phyloP scores from a whole-genome alignment of 2,888 invertebrate genomes.

The Stegophylla sp. region DNA sequence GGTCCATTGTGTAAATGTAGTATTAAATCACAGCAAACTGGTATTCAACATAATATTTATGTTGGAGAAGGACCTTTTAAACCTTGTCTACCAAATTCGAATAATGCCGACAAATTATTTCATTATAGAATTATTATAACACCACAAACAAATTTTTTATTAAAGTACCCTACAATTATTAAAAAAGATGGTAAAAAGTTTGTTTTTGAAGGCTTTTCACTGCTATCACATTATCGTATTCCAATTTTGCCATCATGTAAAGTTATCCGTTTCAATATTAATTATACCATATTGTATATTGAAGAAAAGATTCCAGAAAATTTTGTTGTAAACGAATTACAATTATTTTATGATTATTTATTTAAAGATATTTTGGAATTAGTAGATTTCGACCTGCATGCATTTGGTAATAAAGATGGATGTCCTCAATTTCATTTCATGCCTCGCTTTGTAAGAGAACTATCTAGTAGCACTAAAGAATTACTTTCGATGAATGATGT shows the following conservation, averaged over 20 bases:
- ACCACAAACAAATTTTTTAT: conserved; percentile 73
- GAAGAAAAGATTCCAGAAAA: conserved; percentile 91
- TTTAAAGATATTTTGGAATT: conserved; percentile 84
- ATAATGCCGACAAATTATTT: conserved; percentile 82
- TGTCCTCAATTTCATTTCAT: conserved; percentile 95
- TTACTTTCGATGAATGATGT: conserved; percentile 94
- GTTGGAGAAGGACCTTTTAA: conserved; percentile 82
- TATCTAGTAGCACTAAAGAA: conserved; percentile 86
- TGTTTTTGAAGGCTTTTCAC: conserved; percentile 96
- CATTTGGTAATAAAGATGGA: conserved; percentile 69
- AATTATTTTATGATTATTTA: conserved; percentile 78
- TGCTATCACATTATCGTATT: conserved; percentile 90
- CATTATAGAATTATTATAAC: conserved; percentile 90
- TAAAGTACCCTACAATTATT: conserved; percentile 92
- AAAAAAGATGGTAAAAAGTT: conserved; percentile 93
- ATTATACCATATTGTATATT: conserved; percentile 89
- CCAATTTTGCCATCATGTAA: conserved; percentile 85
- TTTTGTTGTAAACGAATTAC: conserved; percentile 86
- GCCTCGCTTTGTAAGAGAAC: conserved; percentile 90
- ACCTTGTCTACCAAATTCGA: conserved; percentile 78
- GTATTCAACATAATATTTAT: conserved; percentile 95
- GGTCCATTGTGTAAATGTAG: conserved; percentile 96
- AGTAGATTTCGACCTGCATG: conserved; percentile 84
- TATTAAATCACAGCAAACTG: conserved; percentile 82
- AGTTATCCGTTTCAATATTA: conserved; percentile 93